Evolutionary conservation across 2,797 vertebrate genomes (phyloP).

Genomic region (Fundulus diaphanus): DNA sequence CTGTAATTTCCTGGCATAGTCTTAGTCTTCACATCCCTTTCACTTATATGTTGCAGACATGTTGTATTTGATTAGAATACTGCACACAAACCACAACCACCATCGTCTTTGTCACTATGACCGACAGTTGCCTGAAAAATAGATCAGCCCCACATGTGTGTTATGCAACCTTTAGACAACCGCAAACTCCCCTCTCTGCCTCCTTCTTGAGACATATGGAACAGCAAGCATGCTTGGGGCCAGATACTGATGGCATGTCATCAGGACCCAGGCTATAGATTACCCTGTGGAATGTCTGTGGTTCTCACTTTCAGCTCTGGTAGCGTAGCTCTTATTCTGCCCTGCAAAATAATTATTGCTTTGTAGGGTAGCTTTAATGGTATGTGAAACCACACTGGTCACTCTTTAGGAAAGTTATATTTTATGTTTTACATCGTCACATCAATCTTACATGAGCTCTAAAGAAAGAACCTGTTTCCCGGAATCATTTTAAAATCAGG

Average conservation of each 20-base stretch:
- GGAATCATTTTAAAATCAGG: not conserved
- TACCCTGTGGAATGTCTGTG: conserved; percentile 75
- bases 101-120: conserved; percentile 50
- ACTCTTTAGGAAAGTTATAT: conserved; percentile 36
- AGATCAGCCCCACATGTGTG: conserved; percentile 65
- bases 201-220: conserved; percentile 58
- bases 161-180: conserved; percentile 75
- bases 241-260: conserved; percentile 76
- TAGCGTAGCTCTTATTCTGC: conserved; percentile 52
- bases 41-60: conserved; percentile 37
- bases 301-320: conserved; percentile 59
- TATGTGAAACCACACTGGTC: conserved; percentile 52
- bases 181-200: conserved; percentile 60
- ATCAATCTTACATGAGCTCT: not conserved
- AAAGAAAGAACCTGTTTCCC: not conserved
- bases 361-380: conserved; percentile 52
- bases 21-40: not conserved
- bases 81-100: conserved; percentile 59
- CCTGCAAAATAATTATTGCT: conserved; percentile 57
- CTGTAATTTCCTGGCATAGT: not conserved
- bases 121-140: conserved; percentile 60
- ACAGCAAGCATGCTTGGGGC: conserved; percentile 76
- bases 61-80: conserved; percentile 57
- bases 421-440: not conserved
- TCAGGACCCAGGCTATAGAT: conserved; percentile 71